A percentile compares a stretch with the other conserved stretches of the same genome.
These are phyloP conservation scores for Notarius lentiginosus DNA, from an alignment of 2,113 vertebrate species.

Conservation along the genomic window DNA sequence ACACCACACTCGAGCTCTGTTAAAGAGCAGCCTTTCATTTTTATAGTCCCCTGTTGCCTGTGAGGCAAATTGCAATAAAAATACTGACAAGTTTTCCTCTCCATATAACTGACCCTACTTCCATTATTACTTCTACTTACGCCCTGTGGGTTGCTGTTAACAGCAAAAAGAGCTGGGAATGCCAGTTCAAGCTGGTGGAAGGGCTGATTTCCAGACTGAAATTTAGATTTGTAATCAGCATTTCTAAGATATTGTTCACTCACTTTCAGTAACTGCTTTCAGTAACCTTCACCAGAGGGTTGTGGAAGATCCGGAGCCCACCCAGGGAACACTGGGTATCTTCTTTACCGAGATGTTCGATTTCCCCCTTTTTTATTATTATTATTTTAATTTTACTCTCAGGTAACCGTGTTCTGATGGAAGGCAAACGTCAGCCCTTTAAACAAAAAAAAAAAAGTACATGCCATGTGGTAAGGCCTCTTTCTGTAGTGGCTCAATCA, in stretches of 20 bases:
- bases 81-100: not conserved
- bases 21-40: not conserved
- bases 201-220: not conserved
- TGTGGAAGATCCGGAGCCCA: not conserved
- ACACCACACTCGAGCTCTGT: not conserved
- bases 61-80: not conserved
- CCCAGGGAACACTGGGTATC: not conserved
- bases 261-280: not conserved
- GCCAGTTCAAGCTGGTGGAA: not conserved
- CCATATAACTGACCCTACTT: not conserved
- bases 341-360: not conserved
- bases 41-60: not conserved
- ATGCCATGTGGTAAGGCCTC: slow-evolving; percentile 5
- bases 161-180: not conserved
- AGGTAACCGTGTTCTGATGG: not conserved
- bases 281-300: not conserved
- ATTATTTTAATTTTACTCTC: not conserved
- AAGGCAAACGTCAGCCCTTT: not conserved
- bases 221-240: not conserved
- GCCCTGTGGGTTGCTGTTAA: not conserved
- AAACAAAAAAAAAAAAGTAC: not conserved
- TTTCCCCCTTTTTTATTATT: not conserved
- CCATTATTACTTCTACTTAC: not conserved
- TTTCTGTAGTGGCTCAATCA: not conserved
- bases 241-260: not conserved